Evolutionary conservation across 2,113 vertebrate genomes (phyloP), one percentile per base, ranked within the genome.

Genomic region (Egretta garzetta): DNA sequence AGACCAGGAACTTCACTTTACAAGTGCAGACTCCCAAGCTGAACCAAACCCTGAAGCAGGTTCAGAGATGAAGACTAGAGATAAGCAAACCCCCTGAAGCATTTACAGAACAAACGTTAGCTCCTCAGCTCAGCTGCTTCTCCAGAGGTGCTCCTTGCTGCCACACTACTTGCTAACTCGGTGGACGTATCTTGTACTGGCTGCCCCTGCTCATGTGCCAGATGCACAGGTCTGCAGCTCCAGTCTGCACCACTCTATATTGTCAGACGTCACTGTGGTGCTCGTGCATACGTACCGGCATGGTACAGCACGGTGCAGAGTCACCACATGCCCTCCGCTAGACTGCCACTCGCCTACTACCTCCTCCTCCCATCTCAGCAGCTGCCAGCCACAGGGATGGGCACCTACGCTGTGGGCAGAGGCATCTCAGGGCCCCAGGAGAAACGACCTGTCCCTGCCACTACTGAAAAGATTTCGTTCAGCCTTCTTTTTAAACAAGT

Each of bases 281-380:
- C 76, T 70, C 67, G 18, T 1, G 13, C 5, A 24, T 3, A 5
- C 2, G 2, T 5, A 18, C 21, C 16, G 23, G n/a, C 15, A 50
- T 2, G 1, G 50, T 13, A 32, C 32, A 43, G 58, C 14, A 9
- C 1, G 0, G 43, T 2, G 1, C 0, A 26, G 49, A 24, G 18
- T 4, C 8, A 39, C 28, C 58, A 39, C 2, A 0, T 13, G 35
- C 5, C 8, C 37, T 39, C 22, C 14, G 7, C 27, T 18, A n/a
- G 21, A 5, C 80, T 18, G 24, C 49, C 17, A 1, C 27, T 39
- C 33, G 30, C 23, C 10, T 23, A 10, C 1, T 53, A 22, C 52
- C 22, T 43, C 7, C 26, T 26, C 7, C 26, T 26, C 1, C 10
- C 52, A 50, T 27, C 20, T 20, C 28, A 3, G 37, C 14, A 7